These are phyloP conservation scores for Gymnoscopelus microlampas DNA, from an alignment of 2,797 vertebrate species.

Conservation along the genomic window DNA sequence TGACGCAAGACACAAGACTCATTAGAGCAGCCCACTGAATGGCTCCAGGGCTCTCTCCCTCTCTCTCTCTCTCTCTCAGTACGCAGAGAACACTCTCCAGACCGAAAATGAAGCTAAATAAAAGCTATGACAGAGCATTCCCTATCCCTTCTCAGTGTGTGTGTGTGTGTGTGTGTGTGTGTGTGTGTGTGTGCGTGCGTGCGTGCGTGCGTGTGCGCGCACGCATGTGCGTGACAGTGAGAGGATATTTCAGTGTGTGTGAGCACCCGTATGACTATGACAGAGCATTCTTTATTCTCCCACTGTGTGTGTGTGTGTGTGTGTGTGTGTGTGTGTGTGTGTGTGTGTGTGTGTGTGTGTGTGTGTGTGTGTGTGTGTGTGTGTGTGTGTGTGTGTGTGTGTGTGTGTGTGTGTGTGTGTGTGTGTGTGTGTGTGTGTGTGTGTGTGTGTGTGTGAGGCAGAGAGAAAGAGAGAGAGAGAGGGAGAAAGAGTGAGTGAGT, in stretches of 20 bases:
- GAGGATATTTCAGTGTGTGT: too few relatives aligned
- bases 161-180: neutral
- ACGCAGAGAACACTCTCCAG: neutral
- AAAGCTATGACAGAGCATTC: neutral
- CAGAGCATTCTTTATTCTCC: too few relatives aligned
- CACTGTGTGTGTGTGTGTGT: too few relatives aligned
- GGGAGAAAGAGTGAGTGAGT: neutral
- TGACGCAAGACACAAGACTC: constrained; percentile 4
- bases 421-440: too few relatives aligned
- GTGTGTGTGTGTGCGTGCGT: neutral
- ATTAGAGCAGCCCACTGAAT: constrained; percentile 8
- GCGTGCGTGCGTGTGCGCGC: too few relatives aligned
- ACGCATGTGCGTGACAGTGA: too few relatives aligned
- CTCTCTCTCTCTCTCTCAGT: neutral
- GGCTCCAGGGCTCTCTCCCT: neutral
- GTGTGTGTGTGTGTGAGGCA: neutral
- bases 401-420: too few relatives aligned
- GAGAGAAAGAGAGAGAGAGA: neutral
- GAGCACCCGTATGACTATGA: too few relatives aligned
- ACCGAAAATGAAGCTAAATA: neutral
- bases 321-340: neutral
- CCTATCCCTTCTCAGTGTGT: neutral
- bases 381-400: neutral
- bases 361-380: too few relatives aligned
- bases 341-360: neutral